These are phyloP conservation scores for Microplitis manilae DNA, from an alignment of 2,888 invertebrate species.

Conservation along the genomic window DNA sequence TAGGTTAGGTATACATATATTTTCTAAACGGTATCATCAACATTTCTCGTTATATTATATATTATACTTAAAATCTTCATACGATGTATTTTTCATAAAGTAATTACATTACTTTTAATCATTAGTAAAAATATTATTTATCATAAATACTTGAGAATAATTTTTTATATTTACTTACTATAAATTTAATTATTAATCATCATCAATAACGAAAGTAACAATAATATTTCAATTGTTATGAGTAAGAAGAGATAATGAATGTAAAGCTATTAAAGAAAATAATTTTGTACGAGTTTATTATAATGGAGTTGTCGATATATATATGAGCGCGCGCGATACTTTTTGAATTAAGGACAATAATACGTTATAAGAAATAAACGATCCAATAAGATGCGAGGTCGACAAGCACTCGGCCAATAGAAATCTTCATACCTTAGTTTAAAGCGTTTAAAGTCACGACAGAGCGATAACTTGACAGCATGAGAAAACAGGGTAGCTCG, in stretches of 20 bases:
- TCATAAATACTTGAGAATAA: background rate
- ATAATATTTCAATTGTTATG: background rate
- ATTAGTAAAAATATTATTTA: conserved; percentile 11
- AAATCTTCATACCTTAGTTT: background rate
- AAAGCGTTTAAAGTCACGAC: conserved; percentile 44
- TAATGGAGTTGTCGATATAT: background rate
- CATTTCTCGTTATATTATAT: conserved; percentile 4
- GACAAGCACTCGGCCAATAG: conserved; percentile 46
- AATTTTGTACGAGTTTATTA: background rate
- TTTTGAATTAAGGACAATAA: conserved; percentile 39
- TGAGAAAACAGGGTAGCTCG: conserved; percentile 35
- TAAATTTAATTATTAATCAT: background rate
- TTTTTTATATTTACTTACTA: background rate
- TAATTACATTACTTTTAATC: background rate
- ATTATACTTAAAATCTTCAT: background rate
- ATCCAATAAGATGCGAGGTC: conserved; percentile 43
- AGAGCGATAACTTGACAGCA: conserved; percentile 41
- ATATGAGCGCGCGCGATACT: conserved; percentile 26
- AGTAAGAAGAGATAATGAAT: background rate
- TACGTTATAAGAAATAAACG: background rate
- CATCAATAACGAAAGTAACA: background rate
- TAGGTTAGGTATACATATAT: background rate
- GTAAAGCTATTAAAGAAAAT: background rate
- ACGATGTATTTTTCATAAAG: background rate
- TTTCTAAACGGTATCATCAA: conserved; percentile 7